phyloP scores from a whole-genome alignment of 2,888 invertebrate species.

The Emesis furor region DNA sequence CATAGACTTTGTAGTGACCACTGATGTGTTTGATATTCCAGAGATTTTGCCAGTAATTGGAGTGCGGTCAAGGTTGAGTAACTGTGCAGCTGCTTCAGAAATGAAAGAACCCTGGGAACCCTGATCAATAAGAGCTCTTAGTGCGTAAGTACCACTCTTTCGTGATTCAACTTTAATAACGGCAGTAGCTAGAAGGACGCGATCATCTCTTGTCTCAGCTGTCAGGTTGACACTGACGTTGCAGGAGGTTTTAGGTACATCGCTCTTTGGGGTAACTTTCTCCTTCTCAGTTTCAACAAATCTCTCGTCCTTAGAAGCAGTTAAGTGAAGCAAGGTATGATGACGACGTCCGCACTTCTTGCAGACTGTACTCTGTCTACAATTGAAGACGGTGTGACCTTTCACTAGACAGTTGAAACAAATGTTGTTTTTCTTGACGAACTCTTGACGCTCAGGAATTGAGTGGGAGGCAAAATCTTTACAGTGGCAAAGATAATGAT shows the following conservation, averaged over 20 bases:
- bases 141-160: conserved; percentile 20
- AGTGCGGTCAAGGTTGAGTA: conserved; percentile 51
- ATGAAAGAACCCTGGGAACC: conserved; percentile 70
- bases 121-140: conserved; percentile 65
- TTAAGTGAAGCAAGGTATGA: conserved; percentile 49
- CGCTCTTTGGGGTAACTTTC: not conserved
- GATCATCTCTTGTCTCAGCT: conserved; percentile 40
- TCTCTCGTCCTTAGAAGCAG: not conserved
- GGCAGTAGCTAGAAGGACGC: conserved; percentile 60
- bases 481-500: conserved; percentile 56
- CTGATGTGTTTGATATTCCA: conserved; percentile 61
- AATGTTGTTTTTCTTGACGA: conserved; percentile 55
- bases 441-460: conserved; percentile 52
- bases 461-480: conserved; percentile 52
- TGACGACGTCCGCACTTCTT: conserved; percentile 64
- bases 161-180: conserved; percentile 38
- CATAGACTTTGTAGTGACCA: conserved; percentile 62
- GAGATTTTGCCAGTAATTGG: conserved; percentile 58
- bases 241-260: conserved; percentile 8
- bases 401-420: conserved; percentile 63
- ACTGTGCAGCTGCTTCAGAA: conserved; percentile 55
- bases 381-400: conserved; percentile 39
- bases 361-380: conserved; percentile 42
- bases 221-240: conserved; percentile 35
- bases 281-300: conserved; percentile 12